Evolutionary conservation across 2,797 vertebrate genomes (phyloP), one percentile per base, ranked within the genome.

Genomic region (Sebastes diaconus): DNA sequence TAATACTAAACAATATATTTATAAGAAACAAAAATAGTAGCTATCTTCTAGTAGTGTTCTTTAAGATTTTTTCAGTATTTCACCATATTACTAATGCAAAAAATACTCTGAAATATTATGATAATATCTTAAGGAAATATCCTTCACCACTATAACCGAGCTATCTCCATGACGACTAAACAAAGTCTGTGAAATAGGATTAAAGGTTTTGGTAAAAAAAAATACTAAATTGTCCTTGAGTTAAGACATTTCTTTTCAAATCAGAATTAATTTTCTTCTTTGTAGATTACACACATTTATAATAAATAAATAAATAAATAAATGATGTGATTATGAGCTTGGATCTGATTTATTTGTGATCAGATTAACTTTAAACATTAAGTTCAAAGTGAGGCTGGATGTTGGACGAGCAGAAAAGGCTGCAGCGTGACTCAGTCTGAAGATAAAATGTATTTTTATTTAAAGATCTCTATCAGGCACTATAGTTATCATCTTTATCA

Each of bases 401-500:
- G 50, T 13, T 12, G 14, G 65, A 57, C 20, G 46, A 30, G 25
- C 10, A 75, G 14, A 61, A 78, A 13, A 69, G 9, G n/a, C 58
- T 69, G 39, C n/a, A 54, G 9, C 0, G n/a, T 0, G 34, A 83
- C 50, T 30, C 20, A 7, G 1, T 32, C 11, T 77, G 73, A 87
- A 87, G 84, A 86, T 36, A 88, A 89, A 87, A 68, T 34, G 24
- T 69, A 20, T 71, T 85, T 92, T 94, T 91, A 90, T 92, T 93
- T 84, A 90, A 91, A 93, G 83, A 81, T 87, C 24, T 92, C 80
- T 90, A 93, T 93, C 84, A 95, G 94, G 94, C 95, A 94, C 93
- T 94, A 88, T 70, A 88, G 87, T 94, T 76, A 71, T 88, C 71
- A 71, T 84, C 8, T 63, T 80, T 73, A 73, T 80, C 22, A 29